These are phyloP conservation scores for Pagetopsis macropterus DNA, from an alignment of 2,797 vertebrate species.

Conservation along the genomic window DNA sequence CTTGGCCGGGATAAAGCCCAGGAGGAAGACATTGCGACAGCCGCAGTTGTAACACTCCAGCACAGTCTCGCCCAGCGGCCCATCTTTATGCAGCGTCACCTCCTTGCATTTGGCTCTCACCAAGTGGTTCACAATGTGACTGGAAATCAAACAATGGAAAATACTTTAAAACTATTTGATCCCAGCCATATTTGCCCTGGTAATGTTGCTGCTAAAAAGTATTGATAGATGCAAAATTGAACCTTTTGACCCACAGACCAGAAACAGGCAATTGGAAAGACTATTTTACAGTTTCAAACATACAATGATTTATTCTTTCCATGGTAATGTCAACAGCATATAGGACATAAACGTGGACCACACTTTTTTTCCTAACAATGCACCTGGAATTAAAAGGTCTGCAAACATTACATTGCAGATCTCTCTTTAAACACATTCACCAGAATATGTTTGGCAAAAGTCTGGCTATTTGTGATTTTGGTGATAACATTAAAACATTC, in stretches of 20 bases:
- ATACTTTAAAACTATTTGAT: conserved; percentile 10
- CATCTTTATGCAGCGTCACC: conserved; percentile 97
- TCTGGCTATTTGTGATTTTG: not conserved
- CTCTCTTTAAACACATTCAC: not conserved
- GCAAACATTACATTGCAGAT: not conserved
- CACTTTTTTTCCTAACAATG: not conserved
- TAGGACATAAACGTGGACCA: conserved; percentile 5
- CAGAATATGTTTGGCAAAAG: not conserved
- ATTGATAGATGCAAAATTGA: not conserved
- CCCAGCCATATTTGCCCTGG: not conserved
- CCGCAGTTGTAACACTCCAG: conserved; percentile 97
- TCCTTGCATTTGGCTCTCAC: conserved; percentile 99
- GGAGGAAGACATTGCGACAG: conserved; percentile 94
- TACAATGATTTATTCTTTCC: not conserved
- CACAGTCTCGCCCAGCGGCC: conserved; percentile 93
- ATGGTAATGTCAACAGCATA: not conserved
- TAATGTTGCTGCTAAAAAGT: not conserved
- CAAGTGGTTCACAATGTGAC: conserved; percentile 98
- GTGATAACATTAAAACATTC: too few relatives aligned
- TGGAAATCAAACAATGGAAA: conserved; percentile 61
- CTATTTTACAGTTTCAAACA: not conserved
- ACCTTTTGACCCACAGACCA: not conserved
- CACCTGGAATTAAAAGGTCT: not conserved
- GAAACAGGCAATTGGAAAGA: not conserved
- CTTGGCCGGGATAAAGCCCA: conserved; percentile 96